Conservation (phyloP, 1,140 invertebrate species). For the Tetramorium parvispinum region DNA sequence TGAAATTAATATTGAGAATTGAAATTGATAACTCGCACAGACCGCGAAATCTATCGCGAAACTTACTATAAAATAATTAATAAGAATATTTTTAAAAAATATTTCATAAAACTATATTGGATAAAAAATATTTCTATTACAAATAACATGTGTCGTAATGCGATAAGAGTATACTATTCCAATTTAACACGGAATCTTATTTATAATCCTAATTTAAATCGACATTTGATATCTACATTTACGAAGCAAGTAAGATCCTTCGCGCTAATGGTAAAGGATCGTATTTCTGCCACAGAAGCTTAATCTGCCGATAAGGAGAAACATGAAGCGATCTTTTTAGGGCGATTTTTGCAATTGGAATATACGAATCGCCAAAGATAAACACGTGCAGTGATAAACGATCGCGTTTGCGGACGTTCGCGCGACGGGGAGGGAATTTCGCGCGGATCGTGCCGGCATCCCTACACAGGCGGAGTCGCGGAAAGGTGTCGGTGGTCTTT, state of each 20-base stretch:
- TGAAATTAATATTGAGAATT: not conserved
- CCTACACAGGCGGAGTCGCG: conserved; percentile 48
- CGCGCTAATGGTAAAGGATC: not conserved
- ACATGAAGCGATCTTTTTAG: not conserved
- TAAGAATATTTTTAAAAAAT: not conserved
- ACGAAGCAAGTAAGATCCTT: not conserved
- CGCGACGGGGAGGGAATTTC: conserved; percentile 39
- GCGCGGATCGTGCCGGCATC: conserved; percentile 50
- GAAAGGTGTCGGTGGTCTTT: conserved; percentile 76
- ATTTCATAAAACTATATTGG: not conserved
- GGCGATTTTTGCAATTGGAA: not conserved
- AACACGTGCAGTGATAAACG: not conserved
- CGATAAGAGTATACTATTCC: not conserved
- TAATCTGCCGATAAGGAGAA: not conserved
- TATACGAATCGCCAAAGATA: not conserved
- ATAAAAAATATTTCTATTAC: not conserved
- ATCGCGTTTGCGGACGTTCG: not conserved
- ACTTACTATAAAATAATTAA: too few species aligned
- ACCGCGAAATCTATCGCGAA: not conserved
- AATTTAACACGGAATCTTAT: not conserved
- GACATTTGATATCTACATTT: not conserved
- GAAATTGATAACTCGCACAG: not conserved
- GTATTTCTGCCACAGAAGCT: not conserved
- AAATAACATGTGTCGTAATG: not conserved
- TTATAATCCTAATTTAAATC: not conserved